Conservation (phyloP, 2,888 invertebrate species). For the Parochlus steinenii region DNA sequence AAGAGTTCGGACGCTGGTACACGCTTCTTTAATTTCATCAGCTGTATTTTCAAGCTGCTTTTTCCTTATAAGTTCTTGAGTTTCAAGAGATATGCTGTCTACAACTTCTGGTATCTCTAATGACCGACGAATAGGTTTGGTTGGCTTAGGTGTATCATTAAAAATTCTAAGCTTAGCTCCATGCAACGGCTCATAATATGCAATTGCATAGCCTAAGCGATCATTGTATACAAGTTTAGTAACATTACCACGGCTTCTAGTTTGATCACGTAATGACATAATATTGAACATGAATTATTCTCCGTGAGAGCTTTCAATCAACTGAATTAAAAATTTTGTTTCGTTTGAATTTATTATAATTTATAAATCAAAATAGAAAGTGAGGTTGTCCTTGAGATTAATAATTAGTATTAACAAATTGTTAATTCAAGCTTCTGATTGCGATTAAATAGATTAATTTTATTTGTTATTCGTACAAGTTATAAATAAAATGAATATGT, state of each 20-base stretch:
- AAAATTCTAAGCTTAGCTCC: background rate
- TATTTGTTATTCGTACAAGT: background rate
- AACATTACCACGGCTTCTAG: background rate
- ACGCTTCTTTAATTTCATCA: conserved; percentile 5
- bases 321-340: background rate
- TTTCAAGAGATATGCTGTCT: no score
- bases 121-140: no score
- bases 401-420: background rate
- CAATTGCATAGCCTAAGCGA: conserved; percentile 7
- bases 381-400: background rate
- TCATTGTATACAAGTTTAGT: conserved; percentile 7
- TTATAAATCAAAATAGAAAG: background rate
- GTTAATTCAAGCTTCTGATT: background rate
- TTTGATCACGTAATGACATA: background rate
- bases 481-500: background rate
- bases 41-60: conserved; percentile 1
- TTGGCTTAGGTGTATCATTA: no score
- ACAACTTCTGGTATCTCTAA: no score
- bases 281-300: background rate
- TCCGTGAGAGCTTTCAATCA: background rate
- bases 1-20: conserved; percentile 2
- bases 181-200: conserved; percentile 5
- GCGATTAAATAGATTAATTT: background rate
- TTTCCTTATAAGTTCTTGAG: conserved; percentile 1
- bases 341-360: background rate